Evolutionary conservation across 1,140 invertebrate species (phyloP), one percentile per base, ranked within the genome.

Genomic region (Platyura marginata): DNA sequence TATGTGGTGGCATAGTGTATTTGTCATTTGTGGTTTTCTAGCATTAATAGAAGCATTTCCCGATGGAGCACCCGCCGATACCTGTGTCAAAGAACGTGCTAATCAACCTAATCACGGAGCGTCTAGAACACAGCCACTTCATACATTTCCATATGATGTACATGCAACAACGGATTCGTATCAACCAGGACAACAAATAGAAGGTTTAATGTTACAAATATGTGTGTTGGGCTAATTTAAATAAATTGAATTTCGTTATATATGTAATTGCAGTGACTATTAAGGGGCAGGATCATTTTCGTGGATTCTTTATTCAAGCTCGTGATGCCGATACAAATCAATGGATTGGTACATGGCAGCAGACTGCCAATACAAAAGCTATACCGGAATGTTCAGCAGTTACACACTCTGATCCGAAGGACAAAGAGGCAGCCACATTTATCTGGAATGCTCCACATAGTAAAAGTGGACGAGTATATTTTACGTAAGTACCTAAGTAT

Each of bases 291-390:
- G 56, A 68, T 15, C 52, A 61, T 5, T 85, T 84, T 59, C 75
- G 79, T 48, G 81, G 81, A 10, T 83, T 85, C 64, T 79, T 85
- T 57, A 56, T 85, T n/a, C 80, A 84, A 61, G 81, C 79, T 0
- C 72, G 80, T 37, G 80, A 83, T 48, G 66, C 69, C 1, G 61
- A 68, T 19, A 74, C 73, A 0, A 67, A 81, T 47, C 63, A 74
- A 46, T 82, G 80, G 77, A 66, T 83, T 25, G 81, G 82, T 9
- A 64, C 68, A 10, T 85, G 77, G 72, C 64, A 72, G 23, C 64
- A 73, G 46, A 75, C 75, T 1, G 68, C 72, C 1, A 82, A 83
- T 50, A 78, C 78, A 0, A 82, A 79, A 44, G 65, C 72, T 2
- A 75, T 81, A 49, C 68, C 76, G 1, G 80, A 84, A 57, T 85